These are phyloP conservation scores for Temnopleurus reevesii DNA, from an alignment of 53 echinoderm and acorn worm genomes.

Conservation along the genomic window DNA sequence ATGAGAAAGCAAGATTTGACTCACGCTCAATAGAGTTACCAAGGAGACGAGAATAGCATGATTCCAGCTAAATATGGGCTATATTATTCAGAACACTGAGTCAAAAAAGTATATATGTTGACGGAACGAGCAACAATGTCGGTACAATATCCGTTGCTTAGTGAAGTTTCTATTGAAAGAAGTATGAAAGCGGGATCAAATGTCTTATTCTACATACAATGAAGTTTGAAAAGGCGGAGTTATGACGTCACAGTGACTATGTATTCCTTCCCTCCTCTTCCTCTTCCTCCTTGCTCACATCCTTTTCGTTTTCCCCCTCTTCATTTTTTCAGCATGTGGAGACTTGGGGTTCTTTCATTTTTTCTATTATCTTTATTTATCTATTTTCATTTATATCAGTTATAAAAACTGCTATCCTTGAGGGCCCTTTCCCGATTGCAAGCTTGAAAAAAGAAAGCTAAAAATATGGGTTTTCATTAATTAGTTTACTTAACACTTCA, in stretches of 20 bases:
- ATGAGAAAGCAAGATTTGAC: neutral
- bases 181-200: neutral
- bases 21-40: neutral
- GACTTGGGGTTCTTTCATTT: neutral
- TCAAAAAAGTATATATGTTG: neutral
- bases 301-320: too few species aligned
- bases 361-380: neutral
- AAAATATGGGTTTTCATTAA: neutral
- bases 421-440: too few species aligned
- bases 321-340: too few species aligned
- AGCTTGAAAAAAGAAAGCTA: neutral
- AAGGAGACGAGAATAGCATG: neutral
- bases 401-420: too few species aligned
- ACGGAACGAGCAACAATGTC: neutral
- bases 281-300: too few species aligned
- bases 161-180: neutral
- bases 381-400: neutral
- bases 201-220: neutral
- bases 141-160: neutral
- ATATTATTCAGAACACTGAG: neutral
- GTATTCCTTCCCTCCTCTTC: too few species aligned
- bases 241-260: too few species aligned
- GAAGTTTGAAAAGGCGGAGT: too few species aligned
- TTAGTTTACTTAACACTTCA: constrained; percentile 11
- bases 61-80: neutral